Conservation (phyloP, 2,888 invertebrate species). For the Nineta flava region DNA sequence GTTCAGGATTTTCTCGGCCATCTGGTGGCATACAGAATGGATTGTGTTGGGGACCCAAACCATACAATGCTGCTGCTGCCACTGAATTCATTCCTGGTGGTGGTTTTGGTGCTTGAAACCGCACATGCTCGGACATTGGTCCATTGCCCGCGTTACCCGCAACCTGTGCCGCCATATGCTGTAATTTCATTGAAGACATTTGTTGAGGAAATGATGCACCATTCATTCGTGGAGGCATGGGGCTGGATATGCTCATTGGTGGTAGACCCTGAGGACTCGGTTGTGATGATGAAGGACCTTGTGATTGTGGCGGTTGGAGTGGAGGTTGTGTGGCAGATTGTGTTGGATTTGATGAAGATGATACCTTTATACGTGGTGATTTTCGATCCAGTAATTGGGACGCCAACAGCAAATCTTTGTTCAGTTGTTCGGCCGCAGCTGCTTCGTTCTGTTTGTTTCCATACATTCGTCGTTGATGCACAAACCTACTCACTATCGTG, state of each 20-base stretch:
- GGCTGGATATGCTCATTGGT: slow-evolving; percentile 22
- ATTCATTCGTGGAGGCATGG: slow-evolving; percentile 16
- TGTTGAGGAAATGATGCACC: slow-evolving; percentile 14
- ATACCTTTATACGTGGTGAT: slow-evolving; percentile 63
- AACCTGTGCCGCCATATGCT: slow-evolving; percentile 19
- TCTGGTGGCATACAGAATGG: slow-evolving; percentile 34
- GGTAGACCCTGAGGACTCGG: slow-evolving; percentile 26
- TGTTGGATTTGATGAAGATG: slow-evolving; percentile 41
- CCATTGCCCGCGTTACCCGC: slow-evolving; percentile 14
- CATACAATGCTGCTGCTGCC: slow-evolving; percentile 43
- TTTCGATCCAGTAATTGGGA: slow-evolving; percentile 70
- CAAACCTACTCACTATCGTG: slow-evolving; percentile 70
- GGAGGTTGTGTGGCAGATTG: slow-evolving; percentile 28
- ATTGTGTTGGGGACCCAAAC: slow-evolving; percentile 28
- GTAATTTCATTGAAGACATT: slow-evolving; percentile 23
- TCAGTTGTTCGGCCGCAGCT: slow-evolving; percentile 68
- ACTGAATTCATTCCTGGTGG: slow-evolving; percentile 41
- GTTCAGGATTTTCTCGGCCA: slow-evolving; percentile 58
- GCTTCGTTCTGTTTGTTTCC: slow-evolving; percentile 67
- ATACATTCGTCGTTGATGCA: slow-evolving; percentile 60
- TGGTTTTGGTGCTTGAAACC: slow-evolving; percentile 30
- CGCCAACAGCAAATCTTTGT: slow-evolving; percentile 69
- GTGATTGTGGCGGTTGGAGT: slow-evolving; percentile 26
- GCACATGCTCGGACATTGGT: slow-evolving; percentile 32
- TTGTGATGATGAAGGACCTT: slow-evolving; percentile 39